phyloP scores from a whole-genome alignment of 2,113 vertebrate species.

The Pipa parva region DNA sequence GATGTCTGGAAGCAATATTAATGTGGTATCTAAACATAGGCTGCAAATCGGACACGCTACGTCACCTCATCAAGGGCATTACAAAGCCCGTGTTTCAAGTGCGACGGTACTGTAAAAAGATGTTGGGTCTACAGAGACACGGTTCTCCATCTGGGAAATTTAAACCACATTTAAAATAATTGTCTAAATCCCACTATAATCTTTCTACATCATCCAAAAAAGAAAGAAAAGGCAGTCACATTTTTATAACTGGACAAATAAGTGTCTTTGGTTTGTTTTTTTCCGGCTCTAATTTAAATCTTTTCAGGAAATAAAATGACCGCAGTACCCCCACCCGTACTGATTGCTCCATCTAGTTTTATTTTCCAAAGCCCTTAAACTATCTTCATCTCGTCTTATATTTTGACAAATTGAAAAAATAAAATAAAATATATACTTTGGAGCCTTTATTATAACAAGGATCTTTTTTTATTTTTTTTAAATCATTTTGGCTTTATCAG shows the following conservation, averaged over 20 bases:
- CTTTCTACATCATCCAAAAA: not conserved
- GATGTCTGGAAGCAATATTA: conserved; percentile 19
- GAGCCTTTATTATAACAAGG: conserved; percentile 9
- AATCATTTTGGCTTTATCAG: not conserved
- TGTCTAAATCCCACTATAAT: conserved; percentile 11
- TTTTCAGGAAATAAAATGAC: not conserved
- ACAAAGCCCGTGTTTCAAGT: not conserved
- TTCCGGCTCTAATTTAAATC: not conserved
- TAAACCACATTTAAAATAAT: conserved; percentile 12
- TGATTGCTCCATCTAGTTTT: not conserved
- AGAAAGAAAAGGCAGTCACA: not conserved
- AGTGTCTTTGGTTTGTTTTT: conserved; percentile 6
- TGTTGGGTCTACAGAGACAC: conserved; percentile 12
- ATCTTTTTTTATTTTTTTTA: conserved; percentile 13
- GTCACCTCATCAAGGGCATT: conserved; percentile 17
- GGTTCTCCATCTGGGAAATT: conserved; percentile 26
- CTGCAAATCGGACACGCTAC: conserved; percentile 12
- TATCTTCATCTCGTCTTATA: too few species aligned
- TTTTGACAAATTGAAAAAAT: too few species aligned
- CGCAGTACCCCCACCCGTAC: not conserved
- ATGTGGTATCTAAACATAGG: not conserved
- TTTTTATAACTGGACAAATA: conserved; percentile 22
- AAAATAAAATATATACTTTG: conserved; percentile 4
- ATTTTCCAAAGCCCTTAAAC: too few species aligned
- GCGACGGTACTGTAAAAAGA: conserved; percentile 1